Evolutionary conservation across 2,888 invertebrate genomes (phyloP).

Genomic region (Dysmachus trigonus): DNA sequence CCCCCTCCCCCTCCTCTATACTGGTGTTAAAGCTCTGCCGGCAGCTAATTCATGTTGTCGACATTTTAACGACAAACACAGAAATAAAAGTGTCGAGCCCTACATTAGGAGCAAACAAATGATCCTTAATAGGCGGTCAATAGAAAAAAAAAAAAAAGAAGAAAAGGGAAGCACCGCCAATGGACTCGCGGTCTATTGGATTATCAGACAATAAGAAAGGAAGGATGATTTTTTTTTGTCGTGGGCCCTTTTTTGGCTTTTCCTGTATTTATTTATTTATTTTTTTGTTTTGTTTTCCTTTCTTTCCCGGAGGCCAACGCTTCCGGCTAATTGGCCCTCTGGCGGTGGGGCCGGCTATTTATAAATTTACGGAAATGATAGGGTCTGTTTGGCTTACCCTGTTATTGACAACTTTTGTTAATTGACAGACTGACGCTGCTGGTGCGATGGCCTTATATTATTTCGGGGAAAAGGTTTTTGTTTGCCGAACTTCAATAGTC

Average conservation of each 20-base stretch:
- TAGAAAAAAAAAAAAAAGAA: not conserved
- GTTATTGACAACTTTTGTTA: slow-evolving; percentile 11
- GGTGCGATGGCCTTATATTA: not conserved
- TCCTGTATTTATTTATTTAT: not conserved
- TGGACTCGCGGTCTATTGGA: not conserved
- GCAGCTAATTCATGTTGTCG: not conserved
- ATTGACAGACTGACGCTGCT: not conserved
- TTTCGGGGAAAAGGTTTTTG: not conserved
- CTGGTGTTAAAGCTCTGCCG: not conserved
- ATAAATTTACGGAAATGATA: slow-evolving; percentile 13
- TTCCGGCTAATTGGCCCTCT: not conserved
- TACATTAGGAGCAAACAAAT: not conserved
- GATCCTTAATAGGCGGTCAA: not conserved
- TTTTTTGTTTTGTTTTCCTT: not conserved
- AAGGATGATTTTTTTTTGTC: not conserved
- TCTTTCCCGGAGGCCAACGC: not conserved
- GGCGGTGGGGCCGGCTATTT: not conserved
- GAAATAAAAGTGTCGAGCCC: not conserved
- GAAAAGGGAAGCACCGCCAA: not conserved
- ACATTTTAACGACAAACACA: not conserved
- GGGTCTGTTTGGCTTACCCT: slow-evolving; percentile 11
- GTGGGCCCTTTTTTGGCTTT: not conserved
- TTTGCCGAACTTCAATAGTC: not conserved
- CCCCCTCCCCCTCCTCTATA: not conserved
- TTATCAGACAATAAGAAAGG: not conserved